A percentile compares a stretch with the other conserved stretches of the same genome.
Conservation (phyloP, 2,888 invertebrate species). For the Marasmarcha lunaedactyla region DNA sequence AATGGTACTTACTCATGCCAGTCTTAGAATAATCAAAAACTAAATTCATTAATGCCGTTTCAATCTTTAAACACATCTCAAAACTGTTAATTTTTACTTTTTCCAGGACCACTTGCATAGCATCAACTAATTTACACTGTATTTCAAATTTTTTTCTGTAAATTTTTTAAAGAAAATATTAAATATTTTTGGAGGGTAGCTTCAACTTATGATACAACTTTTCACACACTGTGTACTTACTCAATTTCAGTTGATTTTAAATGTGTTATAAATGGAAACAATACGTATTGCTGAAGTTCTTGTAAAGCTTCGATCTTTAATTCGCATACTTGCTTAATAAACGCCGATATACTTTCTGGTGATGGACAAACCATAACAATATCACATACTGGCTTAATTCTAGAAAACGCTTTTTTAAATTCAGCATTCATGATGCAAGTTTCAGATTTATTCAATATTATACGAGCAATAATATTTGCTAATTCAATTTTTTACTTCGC, state of each 20-base stretch:
- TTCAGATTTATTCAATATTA: too few relatives aligned
- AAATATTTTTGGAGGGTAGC: too few relatives aligned
- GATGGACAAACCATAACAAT: constrained; percentile 56
- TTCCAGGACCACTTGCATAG: constrained; percentile 53
- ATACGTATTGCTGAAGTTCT: constrained; percentile 62
- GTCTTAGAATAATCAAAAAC: constrained; percentile 64
- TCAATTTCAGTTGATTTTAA: constrained; percentile 35
- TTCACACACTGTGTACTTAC: constrained; percentile 36
- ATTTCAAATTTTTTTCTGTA: constrained; percentile 50
- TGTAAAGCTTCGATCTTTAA: constrained; percentile 50
- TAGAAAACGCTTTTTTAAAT: constrained; percentile 39
- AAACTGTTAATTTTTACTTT: constrained; percentile 55
- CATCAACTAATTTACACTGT: constrained; percentile 59
- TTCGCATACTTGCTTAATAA: constrained; percentile 31
- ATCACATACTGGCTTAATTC: constrained; percentile 67
- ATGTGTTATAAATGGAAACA: constrained; percentile 61
- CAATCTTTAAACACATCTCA: constrained; percentile 68
- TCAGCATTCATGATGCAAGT: constrained; percentile 41
- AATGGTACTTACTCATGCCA: constrained; percentile 53
- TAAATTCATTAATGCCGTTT: constrained; percentile 60
- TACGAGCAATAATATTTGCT: too few relatives aligned
- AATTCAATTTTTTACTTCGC: too few relatives aligned
- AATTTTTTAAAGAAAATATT: constrained; percentile 10
- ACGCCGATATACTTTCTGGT: constrained; percentile 34
- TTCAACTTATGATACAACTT: too few relatives aligned